Base-by-base conservation (phyloP, 2,113 vertebrate species). In the Osmerus mordax region DNA sequence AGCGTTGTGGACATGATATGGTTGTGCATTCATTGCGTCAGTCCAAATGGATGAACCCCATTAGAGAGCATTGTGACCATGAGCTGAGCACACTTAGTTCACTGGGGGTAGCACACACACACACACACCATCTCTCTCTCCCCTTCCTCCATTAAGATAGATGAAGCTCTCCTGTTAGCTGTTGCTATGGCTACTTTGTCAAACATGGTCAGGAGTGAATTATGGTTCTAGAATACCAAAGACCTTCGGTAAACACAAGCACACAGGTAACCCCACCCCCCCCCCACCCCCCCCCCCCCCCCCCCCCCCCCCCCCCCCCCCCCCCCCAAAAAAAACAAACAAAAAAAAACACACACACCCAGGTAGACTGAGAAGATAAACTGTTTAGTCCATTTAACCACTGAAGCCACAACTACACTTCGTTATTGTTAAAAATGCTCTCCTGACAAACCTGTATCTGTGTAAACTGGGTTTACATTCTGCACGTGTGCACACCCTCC, bases 171-270 rank as follows among this genome's bases (percentile, higher is more conserved):
- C 54, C 32, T 21, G 29, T 71, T 61, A 16, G 54, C 71, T 3
- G 67, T 83, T 86, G 78, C 84, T 68, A 84, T 78, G 80, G 81
- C 21, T 77, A 84, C 83, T 82, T 78, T 81, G 71, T 82, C 71
- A 76, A 81, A 82, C 47, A 69, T 74, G 56, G 74, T 18, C 66
- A 74, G 41, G 53, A 67, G 80, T 62, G 56, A 77, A 69, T 77
- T 73, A 75, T 55, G 41, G 68, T 79, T 55, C 2, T 14, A 65
- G 41, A 71, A 53, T 76, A 36, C 64, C 9, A 19, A 70, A 56
- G 67, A 28, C 67, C 67, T 52, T 53, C 11, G 14, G 21, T 65
- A 3, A 25, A 52, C 47, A 65, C 15, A 36, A 15, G 19, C 18
- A 9, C 63, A 21, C 67, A 56, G 7, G n/a, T 16, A 6, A n/a